These are phyloP conservation scores for Phenacoccus solenopsis DNA, from an alignment of 1,140 invertebrate species.

Conservation along the genomic window DNA sequence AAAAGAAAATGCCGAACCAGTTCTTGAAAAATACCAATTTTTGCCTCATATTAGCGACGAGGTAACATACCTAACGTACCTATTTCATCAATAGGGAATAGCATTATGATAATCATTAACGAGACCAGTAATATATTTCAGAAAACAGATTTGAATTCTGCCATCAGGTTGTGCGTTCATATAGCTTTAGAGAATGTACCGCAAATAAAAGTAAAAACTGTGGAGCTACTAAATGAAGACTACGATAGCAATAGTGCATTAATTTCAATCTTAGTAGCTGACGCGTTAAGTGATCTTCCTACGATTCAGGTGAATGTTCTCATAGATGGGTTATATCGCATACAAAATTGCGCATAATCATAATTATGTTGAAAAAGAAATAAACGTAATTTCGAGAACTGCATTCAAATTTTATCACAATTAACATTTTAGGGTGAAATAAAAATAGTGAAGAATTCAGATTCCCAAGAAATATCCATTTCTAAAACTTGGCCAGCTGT, in stretches of 20 bases:
- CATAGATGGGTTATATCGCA: no score
- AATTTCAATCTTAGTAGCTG: neutral
- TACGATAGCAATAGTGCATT: neutral
- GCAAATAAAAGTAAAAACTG: neutral
- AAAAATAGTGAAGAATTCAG: no score
- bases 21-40: neutral
- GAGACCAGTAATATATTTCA: neutral
- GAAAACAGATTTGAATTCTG: neutral
- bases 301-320: neutral
- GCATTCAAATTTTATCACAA: no score
- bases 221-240: neutral
- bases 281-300: neutral
- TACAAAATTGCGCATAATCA: no score
- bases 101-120: no score
- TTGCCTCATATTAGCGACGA: neutral
- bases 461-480: no score
- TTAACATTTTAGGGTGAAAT: no score
- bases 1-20: neutral
- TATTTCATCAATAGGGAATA: no score
- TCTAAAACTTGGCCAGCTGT: no score
- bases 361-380: no score
- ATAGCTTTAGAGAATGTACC: neutral
- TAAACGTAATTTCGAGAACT: no score
- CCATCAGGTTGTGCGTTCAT: neutral
- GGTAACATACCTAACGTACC: neutral